Evolutionary conservation across 2,113 vertebrate genomes (phyloP), one percentile per base, ranked within the genome.

Genomic region (Pelodiscus sinensis): DNA sequence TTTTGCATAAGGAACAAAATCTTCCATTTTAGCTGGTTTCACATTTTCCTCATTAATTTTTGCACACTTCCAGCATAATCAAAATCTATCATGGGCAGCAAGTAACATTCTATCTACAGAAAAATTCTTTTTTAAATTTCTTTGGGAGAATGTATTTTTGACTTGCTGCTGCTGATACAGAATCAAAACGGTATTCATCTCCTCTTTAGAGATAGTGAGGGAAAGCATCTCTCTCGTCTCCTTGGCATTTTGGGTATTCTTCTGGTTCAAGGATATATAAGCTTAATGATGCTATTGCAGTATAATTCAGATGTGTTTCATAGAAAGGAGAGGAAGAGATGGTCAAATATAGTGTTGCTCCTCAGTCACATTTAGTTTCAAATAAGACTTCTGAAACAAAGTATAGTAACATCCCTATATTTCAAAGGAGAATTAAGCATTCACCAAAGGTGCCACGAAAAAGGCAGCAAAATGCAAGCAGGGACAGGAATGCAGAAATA

Each of bases 341-440:
- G 58, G 77, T 93, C 94, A 84, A 93, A 92, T 68, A 90, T 91
- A 81, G 79, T 58, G 80, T 85, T 91, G 79, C 71, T 93, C 95
- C 92, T 85, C 94, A 91, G 93, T 96, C 87, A 88, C 88, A 94
- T 79, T 91, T 93, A 58, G 89, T 94, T 93, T 92, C 90, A 95
- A 94, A 92, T 85, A 82, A 94, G 92, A 38, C 86, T 79, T 90
- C 77, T 95, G 92, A 86, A 86, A 31, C 56, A 87, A 18, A 84
- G 92, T 25, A 90, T 79, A 79, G 84, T 90, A 73, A 83, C 79
- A 50, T 92, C 89, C 93, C 89, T 94, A 92, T 13, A 75, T 24
- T 75, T 75, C 38, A 92, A 93, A 87, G 91, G 86, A 91, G 62
- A 93, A 96, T 94, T 89, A 90, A 96, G 88, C 94, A 86, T 9